Evolutionary conservation across 2,113 vertebrate genomes (phyloP).

Genomic region (Procapra przewalskii): DNA sequence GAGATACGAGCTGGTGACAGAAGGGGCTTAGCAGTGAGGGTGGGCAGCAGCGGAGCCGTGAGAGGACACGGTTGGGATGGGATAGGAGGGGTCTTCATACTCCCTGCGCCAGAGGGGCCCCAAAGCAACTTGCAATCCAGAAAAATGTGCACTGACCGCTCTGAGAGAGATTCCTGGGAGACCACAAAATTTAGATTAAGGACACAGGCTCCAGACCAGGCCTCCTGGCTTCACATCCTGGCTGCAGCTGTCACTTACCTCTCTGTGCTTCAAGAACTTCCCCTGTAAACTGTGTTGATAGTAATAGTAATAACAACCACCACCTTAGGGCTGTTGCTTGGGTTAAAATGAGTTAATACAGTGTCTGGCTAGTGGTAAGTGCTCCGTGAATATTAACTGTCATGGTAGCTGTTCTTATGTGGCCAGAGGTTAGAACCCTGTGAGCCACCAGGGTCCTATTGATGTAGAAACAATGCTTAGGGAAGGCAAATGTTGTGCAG

Average conservation of each 20-base stretch:
- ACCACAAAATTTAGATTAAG: not conserved
- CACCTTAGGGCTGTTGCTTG: not conserved
- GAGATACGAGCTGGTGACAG: conserved; percentile 42
- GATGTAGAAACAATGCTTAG: not conserved
- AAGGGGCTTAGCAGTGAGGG: not conserved
- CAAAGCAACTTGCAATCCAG: not conserved
- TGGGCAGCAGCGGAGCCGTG: not conserved
- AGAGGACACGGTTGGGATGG: not conserved
- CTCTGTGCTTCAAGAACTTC: not conserved
- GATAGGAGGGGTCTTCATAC: not conserved
- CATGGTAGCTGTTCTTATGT: not conserved
- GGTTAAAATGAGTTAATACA: not conserved
- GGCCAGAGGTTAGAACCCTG: not conserved
- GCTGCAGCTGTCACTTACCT: not conserved
- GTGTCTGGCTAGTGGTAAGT: not conserved
- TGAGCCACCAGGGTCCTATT: not conserved
- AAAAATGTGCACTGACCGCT: not conserved
- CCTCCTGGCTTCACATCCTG: not conserved
- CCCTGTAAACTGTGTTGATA: not conserved
- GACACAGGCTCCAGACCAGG: not conserved
- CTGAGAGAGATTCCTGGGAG: not conserved
- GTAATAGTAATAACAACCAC: not conserved
- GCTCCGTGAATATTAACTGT: not conserved
- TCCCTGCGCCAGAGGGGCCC: not conserved
- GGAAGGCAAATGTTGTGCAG: not conserved